These are phyloP conservation scores for Calosoma granatense DNA, from an alignment of 1,140 invertebrate genomes.

Conservation along the genomic window DNA sequence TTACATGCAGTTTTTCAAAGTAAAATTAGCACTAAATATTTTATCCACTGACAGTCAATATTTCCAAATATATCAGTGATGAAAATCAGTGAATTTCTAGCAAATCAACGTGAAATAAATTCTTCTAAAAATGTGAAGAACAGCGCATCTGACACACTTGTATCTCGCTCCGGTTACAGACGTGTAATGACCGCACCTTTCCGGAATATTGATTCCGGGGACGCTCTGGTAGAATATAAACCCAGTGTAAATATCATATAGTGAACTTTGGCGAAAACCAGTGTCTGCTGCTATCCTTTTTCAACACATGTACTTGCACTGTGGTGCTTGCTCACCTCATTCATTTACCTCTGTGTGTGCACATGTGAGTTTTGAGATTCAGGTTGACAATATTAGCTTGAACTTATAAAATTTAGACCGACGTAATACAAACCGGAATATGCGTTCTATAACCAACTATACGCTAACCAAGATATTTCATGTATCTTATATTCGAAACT, in stretches of 20 bases:
- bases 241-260: constrained; percentile 8
- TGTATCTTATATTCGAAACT: no score
- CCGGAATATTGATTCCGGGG: constrained; percentile 5
- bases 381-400: background rate
- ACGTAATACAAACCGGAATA: no score
- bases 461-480: no score
- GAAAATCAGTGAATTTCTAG: no score
- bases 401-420: no score
- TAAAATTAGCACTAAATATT: no score
- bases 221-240: constrained; percentile 5
- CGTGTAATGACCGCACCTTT: constrained; percentile 6
- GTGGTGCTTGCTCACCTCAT: background rate
- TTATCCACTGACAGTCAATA: no score
- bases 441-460: no score
- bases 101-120: no score
- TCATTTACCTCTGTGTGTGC: background rate
- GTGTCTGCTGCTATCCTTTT: background rate
- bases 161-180: background rate
- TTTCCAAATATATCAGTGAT: no score
- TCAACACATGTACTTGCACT: background rate
- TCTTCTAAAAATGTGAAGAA: no score
- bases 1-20: no score
- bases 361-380: background rate
- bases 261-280: background rate
- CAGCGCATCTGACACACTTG: background rate